Conservation (phyloP, 2,797 vertebrate genomes). For the Parotocinclus haroldoi region DNA sequence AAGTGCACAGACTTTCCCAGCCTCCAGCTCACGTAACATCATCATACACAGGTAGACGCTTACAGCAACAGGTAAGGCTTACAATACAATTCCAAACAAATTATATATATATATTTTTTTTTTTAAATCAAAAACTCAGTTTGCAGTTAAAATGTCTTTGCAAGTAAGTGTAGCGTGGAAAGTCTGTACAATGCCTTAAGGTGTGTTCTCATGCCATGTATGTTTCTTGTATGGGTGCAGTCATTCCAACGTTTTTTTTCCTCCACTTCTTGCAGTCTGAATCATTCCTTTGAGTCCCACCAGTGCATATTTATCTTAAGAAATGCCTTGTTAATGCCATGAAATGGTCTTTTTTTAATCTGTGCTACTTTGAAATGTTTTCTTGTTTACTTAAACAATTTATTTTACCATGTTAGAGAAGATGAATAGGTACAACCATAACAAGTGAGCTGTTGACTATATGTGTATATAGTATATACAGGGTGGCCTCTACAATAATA, state of each 20-base stretch:
- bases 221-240: background rate
- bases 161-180: background rate
- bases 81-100: background rate
- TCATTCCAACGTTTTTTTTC: too few species aligned
- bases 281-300: background rate
- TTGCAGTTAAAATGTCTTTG: background rate
- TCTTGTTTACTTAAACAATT: too few species aligned
- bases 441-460: background rate
- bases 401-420: too few species aligned
- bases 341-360: too few species aligned
- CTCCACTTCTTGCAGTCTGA: background rate
- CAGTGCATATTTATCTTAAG: background rate
- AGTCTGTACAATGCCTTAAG: background rate
- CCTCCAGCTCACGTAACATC: slow-evolving; percentile 4
- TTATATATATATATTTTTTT: too few species aligned
- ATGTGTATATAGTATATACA: slow-evolving; percentile 7
- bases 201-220: background rate
- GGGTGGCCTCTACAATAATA: background rate
- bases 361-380: too few species aligned
- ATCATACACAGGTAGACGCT: background rate
- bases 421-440: too few species aligned
- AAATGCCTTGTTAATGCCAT: background rate
- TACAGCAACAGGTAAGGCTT: slow-evolving; percentile 9
- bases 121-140: background rate
- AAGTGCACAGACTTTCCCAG: background rate